phyloP scores from a whole-genome alignment of 2,113 vertebrate genomes.

The Climacteris rufus region DNA sequence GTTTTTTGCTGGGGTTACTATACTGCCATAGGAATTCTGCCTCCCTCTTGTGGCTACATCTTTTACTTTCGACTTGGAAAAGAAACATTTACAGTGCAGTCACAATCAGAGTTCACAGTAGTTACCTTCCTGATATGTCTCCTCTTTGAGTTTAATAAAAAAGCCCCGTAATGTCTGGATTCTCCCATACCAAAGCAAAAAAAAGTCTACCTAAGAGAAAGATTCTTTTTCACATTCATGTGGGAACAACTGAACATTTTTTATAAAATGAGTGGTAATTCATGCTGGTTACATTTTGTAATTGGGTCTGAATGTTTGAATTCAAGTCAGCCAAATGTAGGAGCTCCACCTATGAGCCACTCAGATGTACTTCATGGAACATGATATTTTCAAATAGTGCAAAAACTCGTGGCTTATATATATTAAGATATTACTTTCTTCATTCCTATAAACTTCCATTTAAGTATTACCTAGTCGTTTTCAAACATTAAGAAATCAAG shows the following conservation, averaged over 20 bases:
- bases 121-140: not conserved
- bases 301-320: not conserved
- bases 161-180: not conserved
- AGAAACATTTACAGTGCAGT: not conserved
- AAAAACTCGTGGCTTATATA: not conserved
- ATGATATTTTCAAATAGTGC: not conserved
- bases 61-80: not conserved
- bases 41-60: constrained; percentile 44
- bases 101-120: not conserved
- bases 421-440: not conserved
- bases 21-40: not conserved
- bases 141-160: not conserved
- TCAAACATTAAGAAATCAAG: not conserved
- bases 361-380: not conserved
- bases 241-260: not conserved
- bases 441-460: not conserved
- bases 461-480: not conserved
- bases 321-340: not conserved
- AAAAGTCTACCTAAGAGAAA: not conserved
- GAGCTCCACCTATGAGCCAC: not conserved
- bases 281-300: not conserved
- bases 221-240: not conserved
- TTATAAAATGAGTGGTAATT: not conserved
- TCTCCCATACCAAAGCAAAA: not conserved
- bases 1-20: not conserved